A percentile compares a stretch with the other conserved stretches of the same genome.
These are phyloP conservation scores for Rhamphomyia laevipes DNA, from an alignment of 2,888 invertebrate species.

Conservation along the genomic window DNA sequence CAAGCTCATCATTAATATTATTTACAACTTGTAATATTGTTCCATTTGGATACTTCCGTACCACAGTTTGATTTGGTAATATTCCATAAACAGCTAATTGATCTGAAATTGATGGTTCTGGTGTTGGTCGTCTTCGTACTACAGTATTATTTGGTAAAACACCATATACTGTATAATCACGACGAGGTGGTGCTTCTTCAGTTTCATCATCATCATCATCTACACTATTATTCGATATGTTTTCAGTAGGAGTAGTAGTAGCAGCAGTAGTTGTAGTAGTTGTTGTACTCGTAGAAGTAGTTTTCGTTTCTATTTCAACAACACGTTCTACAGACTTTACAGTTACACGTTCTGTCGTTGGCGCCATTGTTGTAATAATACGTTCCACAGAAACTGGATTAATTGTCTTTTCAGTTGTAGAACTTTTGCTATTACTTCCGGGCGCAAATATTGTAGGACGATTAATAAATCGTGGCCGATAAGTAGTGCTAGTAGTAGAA, in stretches of 20 bases:
- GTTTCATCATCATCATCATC: neutral
- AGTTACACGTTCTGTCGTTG: conserved; percentile 4
- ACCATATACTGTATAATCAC: conserved; percentile 61
- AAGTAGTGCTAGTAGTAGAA: neutral
- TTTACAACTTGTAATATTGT: conserved; percentile 56
- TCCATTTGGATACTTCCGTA: conserved; percentile 70
- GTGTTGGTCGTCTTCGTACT: conserved; percentile 65
- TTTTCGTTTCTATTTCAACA: neutral
- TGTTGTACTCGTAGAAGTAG: conserved; percentile 9
- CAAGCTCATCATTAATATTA: conserved; percentile 41
- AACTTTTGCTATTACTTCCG: too few relatives aligned
- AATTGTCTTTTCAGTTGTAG: neutral
- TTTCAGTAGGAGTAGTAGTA: conserved; percentile 10
- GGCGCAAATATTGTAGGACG: neutral
- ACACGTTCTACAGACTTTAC: neutral
- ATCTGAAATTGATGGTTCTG: conserved; percentile 43
- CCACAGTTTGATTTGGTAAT: conserved; percentile 65
- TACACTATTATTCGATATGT: neutral
- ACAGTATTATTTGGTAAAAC: conserved; percentile 69
- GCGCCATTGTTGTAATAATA: too few relatives aligned
- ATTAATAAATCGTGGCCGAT: neutral
- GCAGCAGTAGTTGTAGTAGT: conserved; percentile 13
- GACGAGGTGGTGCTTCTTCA: conserved; percentile 2
- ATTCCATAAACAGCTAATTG: conserved; percentile 52
- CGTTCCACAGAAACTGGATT: neutral